Conservation (phyloP, 2,113 vertebrate genomes). For the Chlorodrepanis virens region DNA sequence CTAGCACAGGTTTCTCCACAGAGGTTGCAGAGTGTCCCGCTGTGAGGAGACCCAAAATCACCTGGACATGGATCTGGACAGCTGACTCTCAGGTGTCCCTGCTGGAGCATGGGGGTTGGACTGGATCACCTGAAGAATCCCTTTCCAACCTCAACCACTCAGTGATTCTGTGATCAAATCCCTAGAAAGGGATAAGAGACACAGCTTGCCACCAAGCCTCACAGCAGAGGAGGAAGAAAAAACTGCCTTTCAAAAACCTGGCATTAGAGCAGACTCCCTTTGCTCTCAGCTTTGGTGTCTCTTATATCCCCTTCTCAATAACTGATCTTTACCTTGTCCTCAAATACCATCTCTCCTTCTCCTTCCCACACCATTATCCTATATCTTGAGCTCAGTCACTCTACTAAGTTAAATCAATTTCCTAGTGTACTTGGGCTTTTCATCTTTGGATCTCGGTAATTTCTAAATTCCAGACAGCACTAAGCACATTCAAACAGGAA, state of each 20-base stretch:
- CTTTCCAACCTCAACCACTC: background rate
- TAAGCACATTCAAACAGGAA: background rate
- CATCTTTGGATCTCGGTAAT: background rate
- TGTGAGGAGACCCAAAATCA: background rate
- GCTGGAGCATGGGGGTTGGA: background rate
- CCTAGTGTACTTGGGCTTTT: background rate
- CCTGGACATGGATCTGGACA: background rate
- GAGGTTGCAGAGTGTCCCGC: fast-evolving
- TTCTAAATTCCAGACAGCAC: background rate
- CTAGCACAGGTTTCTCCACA: background rate
- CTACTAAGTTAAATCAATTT: background rate
- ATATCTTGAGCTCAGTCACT: background rate
- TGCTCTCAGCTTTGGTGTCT: background rate
- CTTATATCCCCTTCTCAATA: background rate
- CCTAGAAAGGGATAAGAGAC: background rate
- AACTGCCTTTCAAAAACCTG: background rate
- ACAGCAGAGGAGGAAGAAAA: background rate
- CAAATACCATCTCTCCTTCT: background rate
- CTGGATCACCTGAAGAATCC: background rate
- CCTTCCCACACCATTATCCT: background rate
- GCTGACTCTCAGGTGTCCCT: background rate
- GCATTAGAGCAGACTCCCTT: background rate
- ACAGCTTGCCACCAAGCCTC: background rate
- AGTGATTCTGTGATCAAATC: background rate
- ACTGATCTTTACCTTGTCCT: background rate